These are phyloP conservation scores for Eulemur rubriventer DNA, from an alignment of 2,797 vertebrate species.

Conservation along the genomic window DNA sequence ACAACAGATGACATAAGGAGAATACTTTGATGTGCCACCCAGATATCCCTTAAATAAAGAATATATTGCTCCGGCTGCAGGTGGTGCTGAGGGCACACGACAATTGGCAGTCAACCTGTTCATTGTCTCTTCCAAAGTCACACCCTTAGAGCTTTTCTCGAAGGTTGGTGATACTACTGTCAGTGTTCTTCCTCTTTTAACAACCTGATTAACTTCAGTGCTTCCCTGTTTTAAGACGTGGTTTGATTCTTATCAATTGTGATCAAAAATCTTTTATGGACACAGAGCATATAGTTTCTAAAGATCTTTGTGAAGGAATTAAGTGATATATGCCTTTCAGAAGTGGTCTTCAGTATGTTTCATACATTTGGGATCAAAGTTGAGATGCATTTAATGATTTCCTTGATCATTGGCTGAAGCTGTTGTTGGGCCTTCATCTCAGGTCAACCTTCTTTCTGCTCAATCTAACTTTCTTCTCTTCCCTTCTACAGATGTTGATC, in stretches of 20 bases:
- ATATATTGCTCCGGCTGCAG: not conserved
- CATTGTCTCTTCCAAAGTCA: not conserved
- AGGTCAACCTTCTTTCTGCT: too few species aligned
- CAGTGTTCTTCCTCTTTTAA: not conserved
- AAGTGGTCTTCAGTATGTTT: not conserved
- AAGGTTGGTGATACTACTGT: not conserved
- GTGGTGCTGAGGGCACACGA: not conserved
- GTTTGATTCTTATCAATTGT: not conserved
- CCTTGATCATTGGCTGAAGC: not conserved
- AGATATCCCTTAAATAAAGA: not conserved
- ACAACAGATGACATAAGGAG: not conserved
- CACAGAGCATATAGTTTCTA: not conserved
- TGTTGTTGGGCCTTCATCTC: not conserved
- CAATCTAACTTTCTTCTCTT: too few species aligned
- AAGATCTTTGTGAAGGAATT: not conserved
- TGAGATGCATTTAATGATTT: not conserved
- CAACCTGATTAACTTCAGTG: not conserved
- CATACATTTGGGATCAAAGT: not conserved
- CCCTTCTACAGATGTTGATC: too few species aligned
- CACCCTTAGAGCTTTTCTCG: not conserved
- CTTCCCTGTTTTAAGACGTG: not conserved
- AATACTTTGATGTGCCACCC: not conserved
- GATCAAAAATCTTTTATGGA: not conserved
- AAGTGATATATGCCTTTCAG: not conserved
- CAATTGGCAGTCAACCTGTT: not conserved